Conservation (phyloP, 2,888 invertebrate species). For the Agrotis exclamationis region DNA sequence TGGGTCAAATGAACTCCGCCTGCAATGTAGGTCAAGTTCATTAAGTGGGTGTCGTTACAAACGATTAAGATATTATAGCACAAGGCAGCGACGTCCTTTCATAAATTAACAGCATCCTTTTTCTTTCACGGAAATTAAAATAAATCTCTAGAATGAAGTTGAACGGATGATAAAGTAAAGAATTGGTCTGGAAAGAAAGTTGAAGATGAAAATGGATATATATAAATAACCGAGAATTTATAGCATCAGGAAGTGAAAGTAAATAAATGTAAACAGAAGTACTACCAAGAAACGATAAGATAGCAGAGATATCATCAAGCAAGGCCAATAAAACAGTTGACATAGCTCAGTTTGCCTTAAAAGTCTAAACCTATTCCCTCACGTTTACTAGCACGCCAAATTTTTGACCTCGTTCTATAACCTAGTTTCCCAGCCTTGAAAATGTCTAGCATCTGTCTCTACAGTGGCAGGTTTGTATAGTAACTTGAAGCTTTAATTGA, state of each 20-base stretch:
- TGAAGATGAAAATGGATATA: conserved; percentile 14
- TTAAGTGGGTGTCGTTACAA: conserved; percentile 33
- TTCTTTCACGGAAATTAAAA: conserved; percentile 27
- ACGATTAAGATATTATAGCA: conserved; percentile 45
- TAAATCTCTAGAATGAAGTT: conserved; percentile 9
- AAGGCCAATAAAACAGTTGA: conserved; percentile 30
- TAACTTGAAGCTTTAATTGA: conserved; percentile 50
- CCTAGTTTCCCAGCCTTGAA: conserved; percentile 63
- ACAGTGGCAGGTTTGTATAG: conserved; percentile 45
- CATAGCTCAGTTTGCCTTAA: conserved; percentile 37
- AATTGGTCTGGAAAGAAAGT: conserved; percentile 6
- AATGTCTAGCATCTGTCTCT: conserved; percentile 48
- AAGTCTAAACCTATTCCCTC: conserved; percentile 36
- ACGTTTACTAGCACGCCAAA: conserved; percentile 49
- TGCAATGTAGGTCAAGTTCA: conserved; percentile 35
- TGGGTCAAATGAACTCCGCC: conserved; percentile 21
- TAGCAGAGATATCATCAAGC: conserved; percentile 28
- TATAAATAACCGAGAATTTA: conserved; percentile 16
- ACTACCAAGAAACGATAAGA: conserved; percentile 24
- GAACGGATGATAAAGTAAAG: conserved; percentile 23
- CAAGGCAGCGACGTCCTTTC: conserved; percentile 21
- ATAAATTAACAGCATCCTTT: conserved; percentile 38
- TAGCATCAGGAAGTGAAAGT: conserved; percentile 8
- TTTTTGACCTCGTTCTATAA: conserved; percentile 61
- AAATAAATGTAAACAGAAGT: conserved; percentile 10